phyloP scores from a whole-genome alignment of 2,888 invertebrate species.

The Tenodera sinensis region DNA sequence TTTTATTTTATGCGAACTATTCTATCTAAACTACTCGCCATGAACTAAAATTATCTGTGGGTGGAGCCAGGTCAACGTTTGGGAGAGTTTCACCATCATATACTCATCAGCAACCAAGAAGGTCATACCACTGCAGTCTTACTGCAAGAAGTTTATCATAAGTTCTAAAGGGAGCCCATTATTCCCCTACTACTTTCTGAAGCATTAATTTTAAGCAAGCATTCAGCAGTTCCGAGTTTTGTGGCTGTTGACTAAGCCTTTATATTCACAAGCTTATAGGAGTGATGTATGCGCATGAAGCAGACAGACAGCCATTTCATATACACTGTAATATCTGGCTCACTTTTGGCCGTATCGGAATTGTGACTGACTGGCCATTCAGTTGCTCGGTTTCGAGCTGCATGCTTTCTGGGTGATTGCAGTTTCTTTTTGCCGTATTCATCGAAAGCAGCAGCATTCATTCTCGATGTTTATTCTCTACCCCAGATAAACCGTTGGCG shows the following conservation, averaged over 20 bases:
- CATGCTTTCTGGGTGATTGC: not conserved
- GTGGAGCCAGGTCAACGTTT: too few relatives aligned
- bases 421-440: not conserved
- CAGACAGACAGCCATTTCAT: not conserved
- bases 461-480: not conserved
- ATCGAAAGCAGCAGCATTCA: not conserved
- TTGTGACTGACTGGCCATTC: not conserved
- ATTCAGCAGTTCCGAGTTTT: not conserved
- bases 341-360: not conserved
- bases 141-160: too few relatives aligned
- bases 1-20: too few relatives aligned
- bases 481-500: not conserved
- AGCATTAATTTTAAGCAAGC: too few relatives aligned
- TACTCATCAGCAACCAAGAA: too few relatives aligned
- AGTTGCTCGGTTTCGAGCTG: not conserved
- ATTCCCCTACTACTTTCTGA: too few relatives aligned
- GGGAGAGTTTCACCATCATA: too few relatives aligned
- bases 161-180: too few relatives aligned
- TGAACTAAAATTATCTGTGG: too few relatives aligned
- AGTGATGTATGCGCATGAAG: too few relatives aligned
- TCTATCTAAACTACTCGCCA: too few relatives aligned
- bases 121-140: too few relatives aligned
- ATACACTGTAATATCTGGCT: not conserved
- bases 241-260: not conserved
- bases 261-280: not conserved